These are phyloP conservation scores for Eilema griseolum DNA, from an alignment of 2,888 invertebrate species.

Conservation along the genomic window DNA sequence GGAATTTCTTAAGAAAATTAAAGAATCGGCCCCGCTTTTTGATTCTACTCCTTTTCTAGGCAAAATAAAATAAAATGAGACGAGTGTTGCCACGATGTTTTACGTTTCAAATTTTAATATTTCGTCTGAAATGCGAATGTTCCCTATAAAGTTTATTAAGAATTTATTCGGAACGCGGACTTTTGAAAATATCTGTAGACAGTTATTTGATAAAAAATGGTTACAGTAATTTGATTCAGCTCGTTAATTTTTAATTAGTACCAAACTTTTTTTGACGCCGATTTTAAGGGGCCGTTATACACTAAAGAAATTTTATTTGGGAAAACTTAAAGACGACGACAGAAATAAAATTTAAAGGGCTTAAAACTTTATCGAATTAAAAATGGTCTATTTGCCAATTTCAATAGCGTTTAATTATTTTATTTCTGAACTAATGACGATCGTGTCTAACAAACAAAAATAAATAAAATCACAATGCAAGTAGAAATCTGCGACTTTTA, in stretches of 20 bases:
- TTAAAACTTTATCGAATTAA: slow-evolving; percentile 14
- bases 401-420: slow-evolving; percentile 11
- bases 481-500: slow-evolving; percentile 31
- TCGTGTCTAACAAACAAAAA: slow-evolving; percentile 4
- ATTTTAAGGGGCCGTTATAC: slow-evolving; percentile 29
- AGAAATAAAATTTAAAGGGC: slow-evolving; percentile 15
- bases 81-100: slow-evolving; percentile 60
- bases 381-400: slow-evolving; percentile 19
- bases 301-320: slow-evolving; percentile 17
- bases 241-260: slow-evolving; percentile 50
- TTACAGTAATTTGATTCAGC: slow-evolving; percentile 42
- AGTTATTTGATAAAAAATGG: slow-evolving; percentile 51
- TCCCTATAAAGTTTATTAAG: slow-evolving; percentile 62
- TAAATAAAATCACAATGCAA: background rate
- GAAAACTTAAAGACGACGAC: slow-evolving; percentile 1
- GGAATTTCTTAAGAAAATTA: slow-evolving; percentile 78
- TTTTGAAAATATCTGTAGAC: slow-evolving; percentile 41
- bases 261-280: slow-evolving; percentile 32
- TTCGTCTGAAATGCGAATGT: slow-evolving; percentile 46
- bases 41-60: slow-evolving; percentile 63
- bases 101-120: slow-evolving; percentile 64
- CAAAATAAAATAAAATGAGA: slow-evolving; percentile 71
- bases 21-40: slow-evolving; percentile 73
- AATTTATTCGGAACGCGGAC: slow-evolving; percentile 56
- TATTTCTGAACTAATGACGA: background rate